These are phyloP conservation scores for Dendrolimus houi DNA, from an alignment of 2,888 invertebrate genomes.

Conservation along the genomic window DNA sequence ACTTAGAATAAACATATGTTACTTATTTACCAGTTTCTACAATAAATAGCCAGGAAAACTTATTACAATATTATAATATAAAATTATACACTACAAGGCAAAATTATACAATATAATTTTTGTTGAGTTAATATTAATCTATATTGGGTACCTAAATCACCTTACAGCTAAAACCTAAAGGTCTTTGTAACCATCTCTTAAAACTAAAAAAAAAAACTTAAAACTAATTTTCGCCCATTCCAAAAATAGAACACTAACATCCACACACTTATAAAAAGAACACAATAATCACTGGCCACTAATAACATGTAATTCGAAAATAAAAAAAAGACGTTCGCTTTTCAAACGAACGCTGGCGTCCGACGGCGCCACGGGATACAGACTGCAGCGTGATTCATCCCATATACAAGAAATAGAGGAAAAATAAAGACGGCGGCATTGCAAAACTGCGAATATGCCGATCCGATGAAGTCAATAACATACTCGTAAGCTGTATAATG, in stretches of 20 bases:
- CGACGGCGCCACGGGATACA: constrained; percentile 36
- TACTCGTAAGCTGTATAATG: constrained; percentile 15
- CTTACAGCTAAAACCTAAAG: neutral
- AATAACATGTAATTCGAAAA: constrained; percentile 8
- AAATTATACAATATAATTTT: too few relatives aligned
- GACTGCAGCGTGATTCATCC: constrained; percentile 63
- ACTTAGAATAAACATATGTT: too few relatives aligned
- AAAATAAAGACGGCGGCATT: constrained; percentile 19
- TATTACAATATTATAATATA: too few relatives aligned
- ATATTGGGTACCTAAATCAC: neutral
- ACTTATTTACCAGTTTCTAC: too few relatives aligned
- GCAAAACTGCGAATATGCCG: constrained; percentile 17
- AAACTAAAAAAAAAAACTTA: neutral
- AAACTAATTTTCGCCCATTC: neutral
- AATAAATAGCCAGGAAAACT: too few relatives aligned
- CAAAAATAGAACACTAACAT: neutral
- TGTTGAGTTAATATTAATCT: too few relatives aligned
- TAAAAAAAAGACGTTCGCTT: constrained; percentile 6
- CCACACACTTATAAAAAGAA: neutral
- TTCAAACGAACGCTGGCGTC: constrained; percentile 26
- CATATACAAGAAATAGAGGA: constrained; percentile 42
- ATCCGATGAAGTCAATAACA: constrained; percentile 4
- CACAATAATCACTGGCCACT: constrained; percentile 6
- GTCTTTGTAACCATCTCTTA: too few relatives aligned
- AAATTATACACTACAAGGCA: too few relatives aligned